Conservation (phyloP, 2,113 vertebrate genomes). For the Microcebus tavaratra region DNA sequence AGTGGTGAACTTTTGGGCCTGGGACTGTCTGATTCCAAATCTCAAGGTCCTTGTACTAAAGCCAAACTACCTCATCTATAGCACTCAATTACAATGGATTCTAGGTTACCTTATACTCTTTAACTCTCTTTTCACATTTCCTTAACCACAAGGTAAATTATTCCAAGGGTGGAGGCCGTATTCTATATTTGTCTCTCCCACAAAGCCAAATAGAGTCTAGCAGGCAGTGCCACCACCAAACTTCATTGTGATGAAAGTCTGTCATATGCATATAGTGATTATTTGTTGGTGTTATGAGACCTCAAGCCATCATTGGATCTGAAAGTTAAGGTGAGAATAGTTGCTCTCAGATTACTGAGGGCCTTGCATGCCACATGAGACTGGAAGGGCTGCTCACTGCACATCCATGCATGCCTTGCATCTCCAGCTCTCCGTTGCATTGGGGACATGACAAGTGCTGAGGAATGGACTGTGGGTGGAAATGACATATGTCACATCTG, state of each 20-base stretch:
- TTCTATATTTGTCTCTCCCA: background rate
- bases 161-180: background rate
- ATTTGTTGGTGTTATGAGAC: background rate
- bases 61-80: background rate
- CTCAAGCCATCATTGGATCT: background rate
- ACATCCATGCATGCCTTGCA: background rate
- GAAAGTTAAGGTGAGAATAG: background rate
- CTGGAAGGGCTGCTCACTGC: background rate
- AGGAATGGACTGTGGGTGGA: background rate
- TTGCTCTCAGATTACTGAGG: background rate
- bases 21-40: background rate
- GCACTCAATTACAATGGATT: background rate
- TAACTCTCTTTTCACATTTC: background rate
- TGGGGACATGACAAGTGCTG: background rate
- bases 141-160: background rate
- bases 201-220: background rate
- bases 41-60: background rate
- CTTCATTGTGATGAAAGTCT: background rate
- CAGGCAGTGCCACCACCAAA: background rate
- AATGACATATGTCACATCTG: background rate
- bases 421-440: background rate
- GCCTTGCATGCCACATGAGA: too few relatives aligned
- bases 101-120: background rate
- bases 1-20: background rate
- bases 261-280: background rate